phyloP scores from a whole-genome alignment of 2,113 vertebrate genomes.

The Aphyosemion australe region DNA sequence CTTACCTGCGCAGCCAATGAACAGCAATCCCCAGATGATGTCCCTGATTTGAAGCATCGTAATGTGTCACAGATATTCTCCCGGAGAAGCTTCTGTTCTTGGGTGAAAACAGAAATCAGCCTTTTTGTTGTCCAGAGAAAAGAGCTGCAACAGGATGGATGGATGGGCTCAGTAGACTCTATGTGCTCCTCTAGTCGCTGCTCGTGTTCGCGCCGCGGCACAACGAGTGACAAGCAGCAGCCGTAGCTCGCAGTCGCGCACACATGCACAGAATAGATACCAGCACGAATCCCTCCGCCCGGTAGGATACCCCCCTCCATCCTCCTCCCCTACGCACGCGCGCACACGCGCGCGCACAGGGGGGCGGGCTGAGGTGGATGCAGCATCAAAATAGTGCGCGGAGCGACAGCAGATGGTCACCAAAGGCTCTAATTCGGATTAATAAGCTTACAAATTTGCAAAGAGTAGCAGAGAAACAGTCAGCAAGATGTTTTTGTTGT shows the following conservation, averaged over 20 bases:
- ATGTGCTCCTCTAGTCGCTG: conserved; percentile 67
- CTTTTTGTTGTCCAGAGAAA: conserved; percentile 36
- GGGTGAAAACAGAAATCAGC: conserved; percentile 24
- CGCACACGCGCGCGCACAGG: conserved; percentile 3
- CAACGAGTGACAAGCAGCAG: conserved; percentile 89
- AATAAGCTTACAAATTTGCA: conserved; percentile 41
- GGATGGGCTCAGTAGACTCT: no score
- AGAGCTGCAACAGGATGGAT: conserved; percentile 50
- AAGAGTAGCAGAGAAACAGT: conserved; percentile 22
- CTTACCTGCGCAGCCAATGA: conserved; percentile 90
- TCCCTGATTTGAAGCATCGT: conserved; percentile 89
- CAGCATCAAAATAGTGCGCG: conserved; percentile 77
- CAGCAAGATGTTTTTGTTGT: conserved; percentile 7
- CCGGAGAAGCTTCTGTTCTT: conserved; percentile 57
- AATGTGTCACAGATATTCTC: conserved; percentile 79
- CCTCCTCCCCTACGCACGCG: background rate
- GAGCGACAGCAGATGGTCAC: conserved; percentile 76
- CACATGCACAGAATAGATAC: conserved; percentile 53
- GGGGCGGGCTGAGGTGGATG: conserved; percentile 60
- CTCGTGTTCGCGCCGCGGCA: conserved; percentile 80
- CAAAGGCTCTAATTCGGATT: conserved; percentile 71
- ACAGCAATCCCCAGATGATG: conserved; percentile 87
- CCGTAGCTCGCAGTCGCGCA: conserved; percentile 86
- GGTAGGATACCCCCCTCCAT: conserved; percentile 32
- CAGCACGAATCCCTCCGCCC: conserved; percentile 88